Base-by-base conservation (phyloP, 1,140 invertebrate genomes). In the Linepithema humile region DNA sequence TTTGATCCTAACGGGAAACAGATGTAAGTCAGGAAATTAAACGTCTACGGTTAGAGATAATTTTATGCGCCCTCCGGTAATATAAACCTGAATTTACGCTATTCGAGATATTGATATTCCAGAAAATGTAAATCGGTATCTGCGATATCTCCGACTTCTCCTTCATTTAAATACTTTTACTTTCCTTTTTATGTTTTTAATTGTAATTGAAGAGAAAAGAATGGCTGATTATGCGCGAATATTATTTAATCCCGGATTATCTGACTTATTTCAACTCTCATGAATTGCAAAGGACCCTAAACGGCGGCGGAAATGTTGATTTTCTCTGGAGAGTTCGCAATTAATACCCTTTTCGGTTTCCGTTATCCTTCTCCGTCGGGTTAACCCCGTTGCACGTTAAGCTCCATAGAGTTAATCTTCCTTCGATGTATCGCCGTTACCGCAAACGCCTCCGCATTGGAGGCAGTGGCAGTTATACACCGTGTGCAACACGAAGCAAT, bases 401-500 rank as follows among this genome's bases (percentile, higher is more conserved):
- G 43, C 62, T 60, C 45, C 59, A 55, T 64, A 26, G 23, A 72
- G 65, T 73, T 74, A 45, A 72, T 83, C 78, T 84, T 73, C 57
- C 45, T 72, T 72, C 80, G 53, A 70, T 43, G 77, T 82, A 72
- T 50, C 73, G 65, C 20, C 38, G 53, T 69, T 83, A 74, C 80
- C 53, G 64, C 75, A 85, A 69, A 69, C 83, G 48, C 83, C 80
- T 82, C 59, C 43, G 20, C 40, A 55, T 67, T 60, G 40, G 26
- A 77, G 80, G 55, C 5, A 17, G 59, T 32, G 59, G 57, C 60
- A 35, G 29, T 77, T 65, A 38, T 50, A 64, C 57, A 45, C 12
- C 6, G n/a, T 62, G n/a, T 50, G 50, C 82, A 84, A 84, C 82
- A 67, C 53, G 82, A 12, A 69, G 82, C 82, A 84, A 84, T 84